Base-by-base conservation (phyloP, 2,797 vertebrate genomes). In the Synanceia verrucosa region DNA sequence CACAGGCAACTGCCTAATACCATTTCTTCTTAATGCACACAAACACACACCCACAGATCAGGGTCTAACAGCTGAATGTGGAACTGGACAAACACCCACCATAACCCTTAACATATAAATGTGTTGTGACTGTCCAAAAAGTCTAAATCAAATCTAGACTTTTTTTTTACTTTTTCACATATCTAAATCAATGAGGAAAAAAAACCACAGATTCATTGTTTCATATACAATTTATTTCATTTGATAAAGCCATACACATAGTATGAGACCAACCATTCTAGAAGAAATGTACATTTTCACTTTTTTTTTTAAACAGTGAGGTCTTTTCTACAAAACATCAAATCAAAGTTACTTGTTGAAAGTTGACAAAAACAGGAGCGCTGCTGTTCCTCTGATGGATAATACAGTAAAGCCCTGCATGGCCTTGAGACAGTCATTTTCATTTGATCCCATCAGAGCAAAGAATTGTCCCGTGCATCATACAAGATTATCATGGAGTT, bases 201-300 rank as follows among this genome's bases (percentile, higher is more conserved):
- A 44, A 4, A 18, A 63, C 47, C 33, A 66, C 13, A 34, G 13
- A 31, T n/a, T 41, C 26, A 55, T 60, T 60, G 57, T 83, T 91
- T 90, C 70, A 85, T 92, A 88, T 89, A 89, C 83, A 92, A 92
- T 92, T 90, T 89, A 93, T 94, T 92, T 85, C 24, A 82, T 91
- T 90, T 90, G 87, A 92, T 93, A 93, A 94, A 94, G 88, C 86
- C 90, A 89, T 93, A 94, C 91, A 93, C 81, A 86, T 87, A 91
- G 80, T 78, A 86, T 91, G 91, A 93, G 91, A 93, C 81, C 91
- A 88, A 83, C 93, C 89, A 90, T 89, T 88, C 76, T 84, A 82
- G 77, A 90, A 91, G 86, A 92, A 92, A 86, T 91, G 73, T 91
- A 89, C 83, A 93, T 82, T 66, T 76, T 86, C 64, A 84, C 9